phyloP scores from a whole-genome alignment of 2,113 vertebrate species.

The Delphinus delphis region DNA sequence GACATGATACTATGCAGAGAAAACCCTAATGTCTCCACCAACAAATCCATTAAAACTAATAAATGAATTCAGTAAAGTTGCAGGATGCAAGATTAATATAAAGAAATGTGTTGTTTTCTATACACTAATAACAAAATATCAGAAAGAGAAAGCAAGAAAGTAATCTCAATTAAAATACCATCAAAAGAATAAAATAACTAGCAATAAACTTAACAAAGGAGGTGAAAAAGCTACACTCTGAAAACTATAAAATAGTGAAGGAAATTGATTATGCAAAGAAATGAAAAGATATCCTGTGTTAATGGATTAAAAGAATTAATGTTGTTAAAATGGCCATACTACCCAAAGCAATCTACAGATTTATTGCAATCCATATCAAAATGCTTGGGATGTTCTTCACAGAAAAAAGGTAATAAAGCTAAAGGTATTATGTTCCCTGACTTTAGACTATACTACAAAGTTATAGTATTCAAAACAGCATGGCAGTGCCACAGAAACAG shows the following conservation, averaged over 20 bases:
- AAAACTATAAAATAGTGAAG: background rate
- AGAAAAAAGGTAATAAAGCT: background rate
- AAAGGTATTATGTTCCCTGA: background rate
- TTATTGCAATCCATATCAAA: background rate
- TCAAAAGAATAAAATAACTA: background rate
- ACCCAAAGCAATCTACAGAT: background rate
- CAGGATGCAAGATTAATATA: background rate
- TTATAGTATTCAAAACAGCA: background rate
- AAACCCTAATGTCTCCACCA: background rate
- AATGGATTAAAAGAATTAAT: no score
- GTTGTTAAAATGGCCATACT: background rate
- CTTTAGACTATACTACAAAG: background rate
- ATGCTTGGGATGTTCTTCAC: background rate
- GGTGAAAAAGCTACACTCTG: background rate
- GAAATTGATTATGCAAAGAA: background rate
- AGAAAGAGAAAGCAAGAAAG: background rate
- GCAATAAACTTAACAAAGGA: background rate
- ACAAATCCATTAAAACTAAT: background rate
- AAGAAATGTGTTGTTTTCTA: background rate
- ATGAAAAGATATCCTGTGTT: background rate
- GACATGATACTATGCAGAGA: background rate
- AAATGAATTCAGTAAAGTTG: background rate
- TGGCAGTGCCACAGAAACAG: background rate
- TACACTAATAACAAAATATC: background rate
- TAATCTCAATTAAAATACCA: background rate